phyloP scores from a whole-genome alignment of 2,797 vertebrate genomes.

The Falco novaeseelandiae region DNA sequence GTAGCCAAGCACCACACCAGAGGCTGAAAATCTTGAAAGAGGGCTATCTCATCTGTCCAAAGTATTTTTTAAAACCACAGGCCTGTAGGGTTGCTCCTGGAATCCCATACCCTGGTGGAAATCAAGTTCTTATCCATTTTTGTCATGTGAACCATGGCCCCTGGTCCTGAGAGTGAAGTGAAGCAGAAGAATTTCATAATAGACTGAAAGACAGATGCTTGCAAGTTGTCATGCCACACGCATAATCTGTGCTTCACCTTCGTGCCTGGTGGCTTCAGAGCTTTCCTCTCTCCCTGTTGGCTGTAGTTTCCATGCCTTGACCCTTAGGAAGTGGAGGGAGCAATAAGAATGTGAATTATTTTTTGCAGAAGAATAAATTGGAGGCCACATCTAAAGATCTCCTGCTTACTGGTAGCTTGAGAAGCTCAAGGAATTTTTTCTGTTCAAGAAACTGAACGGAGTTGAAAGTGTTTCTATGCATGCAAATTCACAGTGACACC shows the following conservation, averaged over 20 bases:
- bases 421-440: neutral
- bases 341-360: neutral
- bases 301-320: neutral
- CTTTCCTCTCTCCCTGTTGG: neutral
- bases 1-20: neutral
- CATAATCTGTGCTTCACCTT: neutral
- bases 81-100: neutral
- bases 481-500: neutral
- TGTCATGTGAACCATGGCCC: neutral
- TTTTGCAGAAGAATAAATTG: neutral
- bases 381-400: neutral
- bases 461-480: neutral
- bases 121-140: neutral
- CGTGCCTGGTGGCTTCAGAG: neutral
- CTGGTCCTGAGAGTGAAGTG: neutral
- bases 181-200: neutral
- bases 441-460: neutral
- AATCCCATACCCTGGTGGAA: neutral
- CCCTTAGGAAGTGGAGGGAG: neutral
- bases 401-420: neutral
- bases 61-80: neutral
- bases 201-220: neutral
- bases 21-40: neutral
- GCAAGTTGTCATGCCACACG: neutral
- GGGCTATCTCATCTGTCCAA: neutral